phyloP scores from a whole-genome alignment of 2,888 invertebrate species.

The Sphaerophoria taeniata region DNA sequence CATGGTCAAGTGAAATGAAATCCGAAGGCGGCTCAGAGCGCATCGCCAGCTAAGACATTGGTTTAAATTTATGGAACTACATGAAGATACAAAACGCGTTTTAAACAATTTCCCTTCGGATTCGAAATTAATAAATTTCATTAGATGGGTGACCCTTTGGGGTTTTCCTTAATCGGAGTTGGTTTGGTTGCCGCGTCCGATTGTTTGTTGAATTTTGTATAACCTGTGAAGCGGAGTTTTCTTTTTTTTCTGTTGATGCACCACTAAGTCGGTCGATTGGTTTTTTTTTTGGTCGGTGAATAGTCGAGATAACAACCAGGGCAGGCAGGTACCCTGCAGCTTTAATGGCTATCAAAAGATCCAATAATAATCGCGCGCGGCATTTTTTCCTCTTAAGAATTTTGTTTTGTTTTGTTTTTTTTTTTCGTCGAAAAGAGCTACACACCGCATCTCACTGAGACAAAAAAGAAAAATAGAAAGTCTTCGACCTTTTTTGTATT shows the following conservation, averaged over 20 bases:
- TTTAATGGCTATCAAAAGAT: slow-evolving; percentile 72
- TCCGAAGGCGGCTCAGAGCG: slow-evolving; percentile 48
- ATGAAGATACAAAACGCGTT: slow-evolving; percentile 74
- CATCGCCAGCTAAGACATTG: slow-evolving; percentile 62
- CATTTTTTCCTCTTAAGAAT: slow-evolving; percentile 41
- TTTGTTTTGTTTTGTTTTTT: neutral
- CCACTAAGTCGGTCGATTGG: slow-evolving; percentile 14
- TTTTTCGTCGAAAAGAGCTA: slow-evolving; percentile 6
- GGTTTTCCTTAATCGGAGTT: slow-evolving; percentile 64
- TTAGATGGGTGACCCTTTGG: slow-evolving; percentile 69
- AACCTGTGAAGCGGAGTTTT: slow-evolving; percentile 50
- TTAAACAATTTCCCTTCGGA: slow-evolving; percentile 70
- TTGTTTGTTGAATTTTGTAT: slow-evolving; percentile 26
- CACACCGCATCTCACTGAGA: slow-evolving; percentile 7
- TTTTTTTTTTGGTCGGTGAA: neutral
- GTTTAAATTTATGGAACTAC: slow-evolving; percentile 73
- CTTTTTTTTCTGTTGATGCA: slow-evolving; percentile 27
- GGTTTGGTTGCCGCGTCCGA: slow-evolving; percentile 27
- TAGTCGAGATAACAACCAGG: slow-evolving; percentile 13
- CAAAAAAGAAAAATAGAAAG: slow-evolving; percentile 67
- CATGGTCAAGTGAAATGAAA: slow-evolving; percentile 71
- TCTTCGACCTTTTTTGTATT: slow-evolving; percentile 37
- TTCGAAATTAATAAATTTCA: slow-evolving; percentile 73
- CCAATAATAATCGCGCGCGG: slow-evolving; percentile 73
- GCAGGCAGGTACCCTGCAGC: slow-evolving; percentile 70